Percentiles rank a stretch among this genome's conserved stretches.
phyloP scores from a whole-genome alignment of 2,113 vertebrate genomes.

The Chascanopsetta lugubris region DNA sequence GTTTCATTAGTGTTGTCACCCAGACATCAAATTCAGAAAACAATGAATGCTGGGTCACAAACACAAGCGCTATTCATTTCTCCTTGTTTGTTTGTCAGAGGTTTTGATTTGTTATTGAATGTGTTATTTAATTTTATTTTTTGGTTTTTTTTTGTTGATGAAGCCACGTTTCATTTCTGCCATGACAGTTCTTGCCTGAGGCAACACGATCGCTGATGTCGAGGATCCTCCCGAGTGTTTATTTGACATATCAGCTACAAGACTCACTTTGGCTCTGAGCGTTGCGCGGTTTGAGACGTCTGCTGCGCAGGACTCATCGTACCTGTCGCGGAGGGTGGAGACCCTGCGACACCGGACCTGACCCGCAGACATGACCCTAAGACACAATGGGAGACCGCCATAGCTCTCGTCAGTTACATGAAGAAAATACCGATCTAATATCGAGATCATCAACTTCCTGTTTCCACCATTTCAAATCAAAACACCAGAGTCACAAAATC shows the following conservation, averaged over 20 bases:
- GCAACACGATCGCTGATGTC: constrained; percentile 43
- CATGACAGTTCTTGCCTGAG: constrained; percentile 50
- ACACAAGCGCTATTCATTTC: constrained; percentile 26
- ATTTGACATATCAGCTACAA: constrained; percentile 35
- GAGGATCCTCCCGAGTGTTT: constrained; percentile 48
- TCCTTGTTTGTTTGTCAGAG: constrained; percentile 44
- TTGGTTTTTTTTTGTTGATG: constrained; percentile 32
- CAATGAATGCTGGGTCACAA: neutral
- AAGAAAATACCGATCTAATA: neutral
- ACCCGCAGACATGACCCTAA: neutral
- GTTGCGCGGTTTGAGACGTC: constrained; percentile 9
- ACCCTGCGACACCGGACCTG: neutral
- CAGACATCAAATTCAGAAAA: too few relatives aligned
- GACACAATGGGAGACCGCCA: neutral
- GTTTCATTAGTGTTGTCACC: too few relatives aligned
- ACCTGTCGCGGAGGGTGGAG: constrained; percentile 11
- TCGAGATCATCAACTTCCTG: neutral
- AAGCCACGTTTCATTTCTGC: constrained; percentile 41
- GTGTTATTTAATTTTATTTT: too few relatives aligned
- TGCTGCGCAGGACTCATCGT: constrained; percentile 19
- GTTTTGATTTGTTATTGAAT: constrained; percentile 53
- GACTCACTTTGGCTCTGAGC: constrained; percentile 9
- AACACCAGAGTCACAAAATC: too few relatives aligned
- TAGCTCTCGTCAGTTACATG: neutral
- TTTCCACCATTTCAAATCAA: too few relatives aligned